A percentile compares a stretch with the other conserved stretches of the same genome.
phyloP scores from a whole-genome alignment of 2,888 invertebrate species.

The Amiota mariae region DNA sequence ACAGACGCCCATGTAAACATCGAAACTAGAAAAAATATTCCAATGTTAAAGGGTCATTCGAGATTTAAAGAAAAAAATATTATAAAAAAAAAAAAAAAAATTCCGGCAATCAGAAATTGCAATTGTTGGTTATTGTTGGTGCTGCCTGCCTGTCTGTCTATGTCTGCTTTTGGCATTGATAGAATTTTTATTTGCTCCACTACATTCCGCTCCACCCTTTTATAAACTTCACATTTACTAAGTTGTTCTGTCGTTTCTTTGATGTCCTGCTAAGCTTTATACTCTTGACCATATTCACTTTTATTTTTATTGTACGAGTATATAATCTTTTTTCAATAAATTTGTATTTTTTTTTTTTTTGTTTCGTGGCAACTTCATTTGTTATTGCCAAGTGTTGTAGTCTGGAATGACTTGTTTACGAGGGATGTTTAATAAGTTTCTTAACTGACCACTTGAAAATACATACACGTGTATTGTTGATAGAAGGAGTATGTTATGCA shows the following conservation, averaged over 20 bases:
- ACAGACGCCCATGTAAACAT: neutral
- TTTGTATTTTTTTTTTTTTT: neutral
- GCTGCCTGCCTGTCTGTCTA: slow-evolving; percentile 8
- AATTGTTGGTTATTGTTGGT: slow-evolving; percentile 38
- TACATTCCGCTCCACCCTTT: too few relatives aligned
- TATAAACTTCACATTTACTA: too few relatives aligned
- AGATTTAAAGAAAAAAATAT: neutral
- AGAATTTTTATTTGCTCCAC: neutral
- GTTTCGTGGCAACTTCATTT: neutral
- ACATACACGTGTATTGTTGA: too few relatives aligned
- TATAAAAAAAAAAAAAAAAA: slow-evolving; percentile 38
- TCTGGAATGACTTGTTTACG: too few relatives aligned
- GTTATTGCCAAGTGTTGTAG: too few relatives aligned
- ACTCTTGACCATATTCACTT: neutral
- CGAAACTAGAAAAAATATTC: neutral
- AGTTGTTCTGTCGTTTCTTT: neutral
- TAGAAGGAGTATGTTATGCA: too few relatives aligned
- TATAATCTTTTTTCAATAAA: neutral
- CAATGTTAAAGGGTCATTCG: too few relatives aligned
- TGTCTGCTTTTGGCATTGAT: slow-evolving; percentile 1
- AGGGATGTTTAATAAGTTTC: too few relatives aligned
- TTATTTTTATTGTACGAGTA: neutral
- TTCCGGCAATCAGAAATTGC: slow-evolving; percentile 60
- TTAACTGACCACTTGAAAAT: too few relatives aligned
- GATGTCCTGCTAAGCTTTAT: neutral